Evolutionary conservation across 2,888 invertebrate species (phyloP).

Genomic region (Drosophila trichaetosa): DNA sequence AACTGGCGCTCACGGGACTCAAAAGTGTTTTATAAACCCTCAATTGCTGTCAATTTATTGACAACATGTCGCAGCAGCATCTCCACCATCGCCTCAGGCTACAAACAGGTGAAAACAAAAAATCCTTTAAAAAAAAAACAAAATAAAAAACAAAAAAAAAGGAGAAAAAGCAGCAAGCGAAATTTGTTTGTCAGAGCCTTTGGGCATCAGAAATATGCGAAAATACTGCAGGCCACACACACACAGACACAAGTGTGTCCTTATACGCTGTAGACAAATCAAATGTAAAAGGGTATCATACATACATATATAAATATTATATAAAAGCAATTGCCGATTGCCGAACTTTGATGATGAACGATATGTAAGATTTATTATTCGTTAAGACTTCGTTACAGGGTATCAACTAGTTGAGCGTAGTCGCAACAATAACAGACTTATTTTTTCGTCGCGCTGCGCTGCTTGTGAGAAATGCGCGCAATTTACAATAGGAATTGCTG

Average conservation of each 20-base stretch:
- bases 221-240: slow-evolving; percentile 32
- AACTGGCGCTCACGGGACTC: slow-evolving; percentile 30
- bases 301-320: background rate
- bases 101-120: slow-evolving; percentile 30
- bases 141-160: slow-evolving; percentile 36
- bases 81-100: slow-evolving; percentile 57
- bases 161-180: slow-evolving; percentile 34
- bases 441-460: slow-evolving; percentile 28
- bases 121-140: background rate
- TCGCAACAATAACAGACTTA: slow-evolving; percentile 10
- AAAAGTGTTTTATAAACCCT: slow-evolving; percentile 79
- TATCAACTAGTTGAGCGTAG: background rate
- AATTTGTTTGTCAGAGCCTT: slow-evolving; percentile 72
- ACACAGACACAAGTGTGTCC: slow-evolving; percentile 6
- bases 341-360: background rate
- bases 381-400: background rate
- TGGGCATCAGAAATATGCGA: slow-evolving; percentile 51
- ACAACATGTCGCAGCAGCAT: slow-evolving; percentile 72
- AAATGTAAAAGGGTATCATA: background rate
- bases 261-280: background rate
- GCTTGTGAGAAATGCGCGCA: slow-evolving; percentile 70
- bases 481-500: slow-evolving; percentile 77
- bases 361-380: background rate
- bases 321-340: background rate
- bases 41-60: slow-evolving; percentile 82